A percentile compares a stretch with the other conserved stretches of the same genome.
These are phyloP conservation scores for Camelus dromedarius DNA, from an alignment of 2,113 vertebrate species.

Conservation along the genomic window DNA sequence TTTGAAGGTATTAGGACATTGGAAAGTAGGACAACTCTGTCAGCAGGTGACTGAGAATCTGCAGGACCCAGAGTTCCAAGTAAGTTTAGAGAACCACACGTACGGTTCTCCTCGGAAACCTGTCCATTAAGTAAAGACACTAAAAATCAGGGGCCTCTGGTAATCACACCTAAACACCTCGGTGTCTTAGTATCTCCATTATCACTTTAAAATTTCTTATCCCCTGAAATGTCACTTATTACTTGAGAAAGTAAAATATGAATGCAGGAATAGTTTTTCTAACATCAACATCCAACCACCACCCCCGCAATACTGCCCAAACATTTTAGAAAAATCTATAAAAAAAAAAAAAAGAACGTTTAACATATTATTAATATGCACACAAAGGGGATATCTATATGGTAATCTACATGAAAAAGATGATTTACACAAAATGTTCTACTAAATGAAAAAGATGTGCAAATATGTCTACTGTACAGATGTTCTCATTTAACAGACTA, in stretches of 20 bases:
- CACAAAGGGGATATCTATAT: constrained; percentile 5
- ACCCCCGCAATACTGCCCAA: background rate
- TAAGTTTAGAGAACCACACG: background rate
- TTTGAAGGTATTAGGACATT: constrained; percentile 5
- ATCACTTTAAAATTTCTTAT: constrained; percentile 54
- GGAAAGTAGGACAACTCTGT: constrained; percentile 16
- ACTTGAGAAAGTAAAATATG: constrained; percentile 27
- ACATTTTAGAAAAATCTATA: constrained; percentile 29
- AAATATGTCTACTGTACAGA: constrained; percentile 13
- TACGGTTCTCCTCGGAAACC: constrained; percentile 9
- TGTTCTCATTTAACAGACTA: constrained; percentile 36
- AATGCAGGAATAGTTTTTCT: constrained; percentile 33
- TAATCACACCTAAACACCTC: background rate
- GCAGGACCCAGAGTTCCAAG: background rate
- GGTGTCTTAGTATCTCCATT: background rate
- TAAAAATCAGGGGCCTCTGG: background rate
- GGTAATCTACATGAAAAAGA: constrained; percentile 19
- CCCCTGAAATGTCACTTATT: background rate
- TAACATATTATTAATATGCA: constrained; percentile 38
- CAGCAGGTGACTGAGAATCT: background rate
- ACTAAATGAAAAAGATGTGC: constrained; percentile 36
- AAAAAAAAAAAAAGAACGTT: background rate
- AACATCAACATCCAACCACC: background rate
- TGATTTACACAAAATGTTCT: constrained; percentile 29
- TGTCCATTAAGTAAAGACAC: background rate